A percentile compares a stretch with the other conserved stretches of the same genome.
Conservation (phyloP, 2,113 vertebrate genomes). For the Falcunculus frontatus region DNA sequence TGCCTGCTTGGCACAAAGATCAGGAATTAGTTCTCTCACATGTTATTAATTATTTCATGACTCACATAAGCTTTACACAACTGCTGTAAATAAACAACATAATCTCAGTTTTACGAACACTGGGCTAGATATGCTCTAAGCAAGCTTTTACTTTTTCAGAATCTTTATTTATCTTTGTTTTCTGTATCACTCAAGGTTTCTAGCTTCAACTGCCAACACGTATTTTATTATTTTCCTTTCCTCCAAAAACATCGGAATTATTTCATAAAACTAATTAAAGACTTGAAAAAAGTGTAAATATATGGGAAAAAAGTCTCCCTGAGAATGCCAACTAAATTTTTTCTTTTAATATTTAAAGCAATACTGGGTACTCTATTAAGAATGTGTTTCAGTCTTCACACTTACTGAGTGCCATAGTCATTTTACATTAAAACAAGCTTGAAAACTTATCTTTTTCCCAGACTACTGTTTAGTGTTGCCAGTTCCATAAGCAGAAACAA, state of each 20-base stretch:
- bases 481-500: neutral
- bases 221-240: neutral
- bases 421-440: neutral
- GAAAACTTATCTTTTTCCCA: neutral
- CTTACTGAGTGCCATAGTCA: neutral
- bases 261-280: neutral
- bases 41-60: slow-evolving; percentile 1
- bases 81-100: neutral
- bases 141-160: neutral
- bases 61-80: neutral
- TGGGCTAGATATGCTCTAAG: neutral
- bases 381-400: neutral
- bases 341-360: neutral
- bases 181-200: neutral
- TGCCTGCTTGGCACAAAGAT: neutral
- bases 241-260: neutral
- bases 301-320: neutral
- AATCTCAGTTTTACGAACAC: neutral
- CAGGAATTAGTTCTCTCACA: neutral
- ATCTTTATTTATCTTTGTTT: neutral
- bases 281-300: neutral
- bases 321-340: neutral
- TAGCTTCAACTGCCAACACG: neutral
- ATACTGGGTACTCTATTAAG: neutral
- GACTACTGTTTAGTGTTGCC: neutral